Base-by-base conservation (phyloP, 2,888 invertebrate genomes). In the Leptodirus hochenwartii region DNA sequence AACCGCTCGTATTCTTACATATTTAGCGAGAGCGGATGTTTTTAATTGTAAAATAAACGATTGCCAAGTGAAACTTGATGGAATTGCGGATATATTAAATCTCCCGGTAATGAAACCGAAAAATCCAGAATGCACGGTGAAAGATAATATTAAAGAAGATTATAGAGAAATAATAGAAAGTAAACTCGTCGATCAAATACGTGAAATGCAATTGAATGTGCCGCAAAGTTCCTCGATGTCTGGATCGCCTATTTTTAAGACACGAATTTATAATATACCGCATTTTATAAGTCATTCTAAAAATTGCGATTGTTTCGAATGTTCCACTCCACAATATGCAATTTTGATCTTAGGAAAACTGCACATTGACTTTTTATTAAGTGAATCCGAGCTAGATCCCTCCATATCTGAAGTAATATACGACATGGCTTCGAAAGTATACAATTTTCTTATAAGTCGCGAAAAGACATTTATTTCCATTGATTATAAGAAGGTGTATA, bases 1-100 rank as follows among this genome's bases (percentile, higher is more conserved):
- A 24, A 42, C 46, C 6, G 44, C 44, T 6, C 31, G 40, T 11
- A 41, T 49, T 15, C 31, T 52, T 22, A 30, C 40, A 3, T 41
- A 46, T 16, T 35, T 51, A 17, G 47, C 50, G 2, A 38, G 45
- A 17, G 45, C 46, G 8, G 52, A 53, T 37, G 29, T 51, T 5
- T 33, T 39, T 8, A 43, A 46, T 4, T 34, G 34, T 15, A 43
- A 44, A 12, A 40, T 41, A 22, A 42, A 48, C 17, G 46, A 50
- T 35, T 50, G 48, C 32, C 37, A 37, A 25, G 41, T 43, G 2
- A 51, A 51, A 41, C 17, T 50, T 13, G 39, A 41, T 12, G 45
- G 44, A 14, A 35, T 49, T 17, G 39, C 42, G 4, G 41, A 44
- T 27, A 47, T 50, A 30, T 40, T 51, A 20, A 39, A 40, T 27